A percentile compares a stretch with the other conserved stretches of the same genome.
Evolutionary conservation across 2,113 vertebrate species (phyloP).

Genomic region (Onychorhynchus coronatus): DNA sequence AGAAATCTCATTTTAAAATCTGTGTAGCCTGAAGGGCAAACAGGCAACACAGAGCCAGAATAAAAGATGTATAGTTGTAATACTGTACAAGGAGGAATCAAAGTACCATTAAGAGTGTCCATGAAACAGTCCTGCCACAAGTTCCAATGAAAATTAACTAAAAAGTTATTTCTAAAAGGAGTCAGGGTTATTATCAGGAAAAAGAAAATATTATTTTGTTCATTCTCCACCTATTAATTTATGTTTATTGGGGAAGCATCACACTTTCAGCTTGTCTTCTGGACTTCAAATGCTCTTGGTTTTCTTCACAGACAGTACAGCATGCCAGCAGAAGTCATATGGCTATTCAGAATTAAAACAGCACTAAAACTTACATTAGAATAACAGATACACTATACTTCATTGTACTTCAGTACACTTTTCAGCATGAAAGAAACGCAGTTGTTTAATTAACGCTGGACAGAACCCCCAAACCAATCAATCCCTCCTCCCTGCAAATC

Average conservation of each 20-base stretch:
- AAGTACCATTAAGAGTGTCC: constrained; percentile 8
- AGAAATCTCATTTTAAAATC: constrained; percentile 52
- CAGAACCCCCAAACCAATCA: neutral
- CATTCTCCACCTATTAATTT: neutral
- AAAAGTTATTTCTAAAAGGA: neutral
- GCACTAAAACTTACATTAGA: neutral
- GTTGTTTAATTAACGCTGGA: neutral
- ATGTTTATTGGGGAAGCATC: neutral
- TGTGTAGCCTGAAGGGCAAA: constrained; percentile 37
- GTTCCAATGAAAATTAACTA: neutral
- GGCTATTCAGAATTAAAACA: neutral
- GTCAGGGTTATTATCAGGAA: neutral
- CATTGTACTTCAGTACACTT: neutral
- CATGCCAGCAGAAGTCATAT: neutral
- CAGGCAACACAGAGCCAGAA: neutral
- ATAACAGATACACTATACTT: neutral
- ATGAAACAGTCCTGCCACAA: neutral
- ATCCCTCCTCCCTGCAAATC: neutral
- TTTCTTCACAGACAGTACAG: neutral
- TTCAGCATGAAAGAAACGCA: neutral
- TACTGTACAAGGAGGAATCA: constrained; percentile 1
- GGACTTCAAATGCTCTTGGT: neutral
- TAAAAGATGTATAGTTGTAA: neutral
- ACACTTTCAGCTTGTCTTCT: neutral
- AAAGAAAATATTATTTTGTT: neutral